Evolutionary conservation across 2,888 invertebrate genomes (phyloP).

Genomic region (Ditula angustiorana): DNA sequence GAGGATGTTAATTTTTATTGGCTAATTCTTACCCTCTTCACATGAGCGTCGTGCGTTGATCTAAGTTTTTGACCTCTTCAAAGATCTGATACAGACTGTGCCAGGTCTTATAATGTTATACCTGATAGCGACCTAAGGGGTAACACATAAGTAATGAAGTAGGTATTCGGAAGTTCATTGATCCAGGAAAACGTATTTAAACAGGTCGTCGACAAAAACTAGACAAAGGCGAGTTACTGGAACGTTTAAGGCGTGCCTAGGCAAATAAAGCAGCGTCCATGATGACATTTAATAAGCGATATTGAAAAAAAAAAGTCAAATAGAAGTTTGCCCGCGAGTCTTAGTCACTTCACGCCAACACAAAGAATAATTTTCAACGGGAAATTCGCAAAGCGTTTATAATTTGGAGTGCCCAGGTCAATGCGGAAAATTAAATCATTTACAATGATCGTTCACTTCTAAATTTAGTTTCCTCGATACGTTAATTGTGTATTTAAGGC

Average conservation of each 20-base stretch:
- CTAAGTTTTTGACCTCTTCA: no score
- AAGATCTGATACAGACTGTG: no score
- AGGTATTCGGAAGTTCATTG: conserved; percentile 21
- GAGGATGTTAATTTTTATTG: no score
- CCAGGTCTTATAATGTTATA: neutral
- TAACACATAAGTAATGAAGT: conserved; percentile 5
- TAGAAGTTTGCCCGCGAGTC: neutral
- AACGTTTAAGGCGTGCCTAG: conserved; percentile 22
- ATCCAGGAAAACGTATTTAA: conserved; percentile 31
- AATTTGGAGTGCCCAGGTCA: neutral
- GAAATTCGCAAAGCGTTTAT: conserved; percentile 2
- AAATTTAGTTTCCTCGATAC: neutral
- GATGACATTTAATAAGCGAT: conserved; percentile 1
- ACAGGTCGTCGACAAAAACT: conserved; percentile 33
- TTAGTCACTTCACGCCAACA: neutral
- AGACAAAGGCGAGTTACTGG: conserved; percentile 33
- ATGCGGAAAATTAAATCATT: neutral
- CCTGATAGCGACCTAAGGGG: neutral
- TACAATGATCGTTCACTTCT: neutral
- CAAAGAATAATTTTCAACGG: neutral
- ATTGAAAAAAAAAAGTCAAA: conserved; percentile 4
- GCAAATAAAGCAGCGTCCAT: conserved; percentile 15
- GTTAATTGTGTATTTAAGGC: neutral
- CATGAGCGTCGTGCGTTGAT: no score
- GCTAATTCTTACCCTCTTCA: no score